These are phyloP conservation scores for Heptranchias perlo DNA, from an alignment of 2,113 vertebrate genomes.

Conservation along the genomic window DNA sequence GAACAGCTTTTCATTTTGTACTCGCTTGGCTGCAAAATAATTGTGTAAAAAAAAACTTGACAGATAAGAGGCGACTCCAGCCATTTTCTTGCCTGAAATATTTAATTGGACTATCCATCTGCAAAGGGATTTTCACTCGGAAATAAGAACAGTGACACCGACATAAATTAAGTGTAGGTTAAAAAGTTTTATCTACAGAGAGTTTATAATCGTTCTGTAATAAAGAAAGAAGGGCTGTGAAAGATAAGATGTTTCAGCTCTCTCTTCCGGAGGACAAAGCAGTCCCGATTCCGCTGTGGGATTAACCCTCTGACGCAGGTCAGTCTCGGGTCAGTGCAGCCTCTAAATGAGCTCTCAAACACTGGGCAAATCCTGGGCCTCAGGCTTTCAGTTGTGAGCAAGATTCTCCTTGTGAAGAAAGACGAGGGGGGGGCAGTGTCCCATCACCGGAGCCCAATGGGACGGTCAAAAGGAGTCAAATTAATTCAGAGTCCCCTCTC, in stretches of 20 bases:
- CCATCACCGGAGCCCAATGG: too few relatives aligned
- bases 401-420: too few relatives aligned
- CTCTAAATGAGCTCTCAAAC: background rate
- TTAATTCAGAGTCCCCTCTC: too few relatives aligned
- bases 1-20: background rate
- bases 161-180: background rate
- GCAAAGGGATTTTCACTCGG: background rate
- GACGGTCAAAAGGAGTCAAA: too few relatives aligned
- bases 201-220: constrained; percentile 52
- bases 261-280: background rate
- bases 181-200: background rate
- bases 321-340: constrained; percentile 32
- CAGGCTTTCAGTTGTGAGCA: too few relatives aligned
- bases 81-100: background rate
- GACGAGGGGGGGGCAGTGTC: too few relatives aligned
- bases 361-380: background rate
- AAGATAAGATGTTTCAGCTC: background rate
- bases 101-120: background rate
- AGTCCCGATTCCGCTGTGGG: background rate
- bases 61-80: background rate
- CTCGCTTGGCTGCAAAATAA: background rate
- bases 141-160: background rate
- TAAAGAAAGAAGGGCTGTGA: constrained; percentile 15
- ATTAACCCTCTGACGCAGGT: background rate
- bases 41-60: background rate